A percentile compares a stretch with the other conserved stretches of the same genome.
Conservation (phyloP, 2,888 invertebrate species). For the Microchrysa polita region DNA sequence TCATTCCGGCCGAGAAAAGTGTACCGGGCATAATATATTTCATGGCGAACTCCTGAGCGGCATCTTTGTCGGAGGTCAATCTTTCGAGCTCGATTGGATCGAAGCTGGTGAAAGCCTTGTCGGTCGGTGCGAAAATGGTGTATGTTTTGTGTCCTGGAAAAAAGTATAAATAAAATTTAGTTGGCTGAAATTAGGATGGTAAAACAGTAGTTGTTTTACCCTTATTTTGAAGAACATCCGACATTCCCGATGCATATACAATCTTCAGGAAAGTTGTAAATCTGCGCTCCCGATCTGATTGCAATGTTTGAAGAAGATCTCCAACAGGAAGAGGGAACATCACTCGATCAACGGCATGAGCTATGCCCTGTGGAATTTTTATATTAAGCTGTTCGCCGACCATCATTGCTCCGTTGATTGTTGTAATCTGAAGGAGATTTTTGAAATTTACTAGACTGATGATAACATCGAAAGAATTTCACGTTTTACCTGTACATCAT, state of each 20-base stretch:
- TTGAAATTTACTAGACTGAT: neutral
- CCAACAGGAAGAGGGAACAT: conserved; percentile 92
- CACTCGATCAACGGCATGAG: conserved; percentile 84
- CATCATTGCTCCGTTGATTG: conserved; percentile 86
- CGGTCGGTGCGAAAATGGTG: conserved; percentile 86
- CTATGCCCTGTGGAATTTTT: conserved; percentile 84
- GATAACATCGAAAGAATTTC: neutral
- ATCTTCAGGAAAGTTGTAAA: conserved; percentile 83
- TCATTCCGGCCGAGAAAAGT: conserved; percentile 85
- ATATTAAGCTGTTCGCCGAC: conserved; percentile 84
- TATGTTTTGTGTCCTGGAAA: conserved; percentile 79
- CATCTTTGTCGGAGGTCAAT: conserved; percentile 71
- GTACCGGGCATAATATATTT: conserved; percentile 81
- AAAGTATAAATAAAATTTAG: neutral
- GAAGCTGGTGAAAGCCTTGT: conserved; percentile 79
- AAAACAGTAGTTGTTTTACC: conserved; percentile 55
- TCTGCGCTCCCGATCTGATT: conserved; percentile 82
- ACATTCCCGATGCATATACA: conserved; percentile 79
- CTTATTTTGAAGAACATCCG: conserved; percentile 69
- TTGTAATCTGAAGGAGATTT: conserved; percentile 70
- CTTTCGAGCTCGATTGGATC: conserved; percentile 70
- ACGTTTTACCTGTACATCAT: conserved; percentile 75
- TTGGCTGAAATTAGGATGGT: neutral
- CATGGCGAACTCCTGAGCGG: conserved; percentile 78
- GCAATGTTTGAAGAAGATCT: conserved; percentile 83